These are phyloP conservation scores for Apis cerana DNA, from an alignment of 1,140 invertebrate genomes.

Conservation along the genomic window DNA sequence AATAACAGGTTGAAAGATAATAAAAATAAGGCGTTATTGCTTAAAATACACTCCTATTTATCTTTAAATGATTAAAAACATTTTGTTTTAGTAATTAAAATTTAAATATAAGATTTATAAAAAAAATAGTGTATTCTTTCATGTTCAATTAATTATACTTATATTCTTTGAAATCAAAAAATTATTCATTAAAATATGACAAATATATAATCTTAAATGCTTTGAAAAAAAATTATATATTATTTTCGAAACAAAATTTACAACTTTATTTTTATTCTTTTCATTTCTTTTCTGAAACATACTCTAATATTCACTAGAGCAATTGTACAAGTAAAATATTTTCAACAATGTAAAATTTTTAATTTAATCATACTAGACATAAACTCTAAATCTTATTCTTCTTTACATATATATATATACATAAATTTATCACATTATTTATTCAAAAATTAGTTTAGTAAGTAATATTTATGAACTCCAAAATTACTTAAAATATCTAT, in stretches of 20 bases:
- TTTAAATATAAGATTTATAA: background rate
- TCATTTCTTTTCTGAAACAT: background rate
- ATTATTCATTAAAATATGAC: background rate
- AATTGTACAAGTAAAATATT: constrained; percentile 7
- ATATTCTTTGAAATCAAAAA: no score
- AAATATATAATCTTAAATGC: background rate
- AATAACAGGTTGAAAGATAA: constrained; percentile 42
- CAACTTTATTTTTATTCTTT: background rate
- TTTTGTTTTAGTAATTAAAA: background rate
- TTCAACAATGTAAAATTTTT: constrained; percentile 5
- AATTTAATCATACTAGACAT: background rate
- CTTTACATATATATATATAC: background rate
- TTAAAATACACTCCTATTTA: constrained; percentile 25
- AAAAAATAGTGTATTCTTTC: background rate
- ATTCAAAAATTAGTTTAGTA: background rate
- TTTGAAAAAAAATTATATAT: background rate
- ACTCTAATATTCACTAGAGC: background rate
- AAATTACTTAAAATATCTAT: background rate
- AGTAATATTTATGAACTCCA: background rate
- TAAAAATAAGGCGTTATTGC: constrained; percentile 56
- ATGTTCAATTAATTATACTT: background rate
- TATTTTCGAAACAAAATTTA: background rate
- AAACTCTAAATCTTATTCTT: background rate
- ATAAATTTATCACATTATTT: constrained; percentile 22
- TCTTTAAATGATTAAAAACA: background rate